Conservation (phyloP, 2,113 vertebrate genomes). For the Ammodytes dubius region DNA sequence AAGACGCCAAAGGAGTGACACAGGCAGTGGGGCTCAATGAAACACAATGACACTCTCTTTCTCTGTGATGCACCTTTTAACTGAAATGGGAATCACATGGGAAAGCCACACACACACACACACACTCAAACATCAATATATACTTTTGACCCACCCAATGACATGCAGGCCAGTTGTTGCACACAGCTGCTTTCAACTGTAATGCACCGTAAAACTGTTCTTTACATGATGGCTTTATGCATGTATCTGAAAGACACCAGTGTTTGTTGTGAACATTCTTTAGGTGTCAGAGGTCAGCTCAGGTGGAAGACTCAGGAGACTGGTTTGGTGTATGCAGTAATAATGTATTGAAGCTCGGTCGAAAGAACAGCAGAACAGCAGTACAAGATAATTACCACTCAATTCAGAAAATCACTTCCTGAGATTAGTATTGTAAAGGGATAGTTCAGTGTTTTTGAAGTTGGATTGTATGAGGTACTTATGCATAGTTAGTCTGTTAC, state of each 20-base stretch:
- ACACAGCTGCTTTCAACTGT: constrained; percentile 10
- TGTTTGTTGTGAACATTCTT: not conserved
- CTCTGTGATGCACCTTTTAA: constrained; percentile 41
- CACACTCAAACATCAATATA: constrained; percentile 71
- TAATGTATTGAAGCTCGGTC: too few relatives aligned
- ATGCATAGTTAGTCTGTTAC: too few relatives aligned
- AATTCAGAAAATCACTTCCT: too few relatives aligned
- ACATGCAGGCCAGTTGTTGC: constrained; percentile 42
- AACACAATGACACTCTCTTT: constrained; percentile 22
- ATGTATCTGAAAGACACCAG: not conserved
- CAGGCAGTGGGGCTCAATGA: constrained; percentile 21
- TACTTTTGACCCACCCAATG: constrained; percentile 57
- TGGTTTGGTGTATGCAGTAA: too few relatives aligned
- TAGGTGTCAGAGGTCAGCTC: too few relatives aligned
- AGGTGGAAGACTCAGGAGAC: too few relatives aligned
- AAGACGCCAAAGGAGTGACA: constrained; percentile 30
- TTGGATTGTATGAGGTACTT: too few relatives aligned
- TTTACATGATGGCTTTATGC: not conserved
- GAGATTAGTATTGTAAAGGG: too few relatives aligned
- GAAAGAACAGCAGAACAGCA: too few relatives aligned
- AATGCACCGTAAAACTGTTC: not conserved
- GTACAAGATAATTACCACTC: too few relatives aligned
- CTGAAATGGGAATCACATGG: constrained; percentile 40
- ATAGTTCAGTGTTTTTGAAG: too few relatives aligned
- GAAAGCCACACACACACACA: constrained; percentile 22